Base-by-base conservation (phyloP, 2,113 vertebrate species). In the Sterrhoptilus dennistouni region DNA sequence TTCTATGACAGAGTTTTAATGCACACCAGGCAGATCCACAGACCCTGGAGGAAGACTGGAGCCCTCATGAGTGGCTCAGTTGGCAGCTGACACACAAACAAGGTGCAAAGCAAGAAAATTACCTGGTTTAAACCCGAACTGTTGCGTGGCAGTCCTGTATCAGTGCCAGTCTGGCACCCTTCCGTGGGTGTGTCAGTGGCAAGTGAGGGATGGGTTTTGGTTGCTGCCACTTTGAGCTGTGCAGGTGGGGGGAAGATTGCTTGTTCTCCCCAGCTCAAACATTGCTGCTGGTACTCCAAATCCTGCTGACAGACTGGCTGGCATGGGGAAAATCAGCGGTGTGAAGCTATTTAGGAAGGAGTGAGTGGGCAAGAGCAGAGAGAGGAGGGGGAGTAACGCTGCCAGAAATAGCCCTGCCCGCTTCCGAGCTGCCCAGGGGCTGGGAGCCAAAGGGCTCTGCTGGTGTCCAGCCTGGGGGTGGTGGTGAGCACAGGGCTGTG, bases 261-360 rank as follows among this genome's bases (percentile, higher is more conserved):
- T 42, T 59, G 64, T 29, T 83, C 4, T 2, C 38, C 29, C 38
- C 54, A 45, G 60, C 79, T 70, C 2, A 0, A 64, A 38, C 3
- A 0, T 12, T 18, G 44, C 84, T 59, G 27, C n/a, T 0, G 8
- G 59, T 65, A 63, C 63, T 94, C 71, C 11, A 2, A 70, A 49
- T 44, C 27, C 63, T 79, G 61, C 78, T 0, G 9, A 89, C 81
- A 95, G 91, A 59, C 5, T 54, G 87, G 61, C 68, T 95, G 79
- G 76, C 86, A 83, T 12, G 79, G 92, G 82, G 53, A 80, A 80
- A 93, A 88, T 66, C 71, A 53, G 47, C 8, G 57, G 56, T 4
- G 5, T 36, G 83, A 50, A 88, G 87, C 63, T 88, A 38, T 65
- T 91, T 70, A 83, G 79, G 75, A 70, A 87, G 76, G 83, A 89